Percentiles rank a stretch among this genome's conserved stretches.
Evolutionary conservation across 2,888 invertebrate species (phyloP).

Genomic region (Drosophila austrosaltans): DNA sequence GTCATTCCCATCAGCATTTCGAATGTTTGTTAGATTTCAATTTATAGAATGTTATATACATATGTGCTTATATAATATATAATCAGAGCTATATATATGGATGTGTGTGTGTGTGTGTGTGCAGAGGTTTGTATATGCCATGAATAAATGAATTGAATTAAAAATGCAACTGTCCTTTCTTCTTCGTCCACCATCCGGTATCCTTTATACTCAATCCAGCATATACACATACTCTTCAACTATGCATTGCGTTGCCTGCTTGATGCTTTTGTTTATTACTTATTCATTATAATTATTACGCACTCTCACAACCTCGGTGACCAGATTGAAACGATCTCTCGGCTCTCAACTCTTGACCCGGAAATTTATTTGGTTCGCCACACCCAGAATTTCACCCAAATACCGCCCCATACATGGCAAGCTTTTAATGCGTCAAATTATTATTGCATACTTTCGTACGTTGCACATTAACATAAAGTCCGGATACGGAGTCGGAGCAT

Average conservation of each 20-base stretch:
- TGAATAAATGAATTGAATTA: conserved; percentile 42
- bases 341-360: not conserved
- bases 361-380: conserved; percentile 1
- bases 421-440: conserved; percentile 51
- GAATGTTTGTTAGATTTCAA: not conserved
- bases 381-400: not conserved
- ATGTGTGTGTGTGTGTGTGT: not conserved
- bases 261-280: conserved; percentile 32
- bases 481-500: not conserved
- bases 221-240: conserved; percentile 1
- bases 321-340: not conserved
- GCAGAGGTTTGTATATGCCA: not conserved
- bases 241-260: conserved; percentile 17
- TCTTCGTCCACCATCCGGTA: not conserved
- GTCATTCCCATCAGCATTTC: not conserved
- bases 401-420: not conserved
- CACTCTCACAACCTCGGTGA: conserved; percentile 6
- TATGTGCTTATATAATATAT: not conserved
- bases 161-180: conserved; percentile 38
- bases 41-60: not conserved
- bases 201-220: not conserved
- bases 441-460: conserved; percentile 55
- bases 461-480: conserved; percentile 29
- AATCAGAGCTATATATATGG: not conserved
- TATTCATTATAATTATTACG: conserved; percentile 44